A percentile compares a stretch with the other conserved stretches of the same genome.
These are phyloP conservation scores for Mechanitis messenoides DNA, from an alignment of 2,888 invertebrate genomes.

Conservation along the genomic window DNA sequence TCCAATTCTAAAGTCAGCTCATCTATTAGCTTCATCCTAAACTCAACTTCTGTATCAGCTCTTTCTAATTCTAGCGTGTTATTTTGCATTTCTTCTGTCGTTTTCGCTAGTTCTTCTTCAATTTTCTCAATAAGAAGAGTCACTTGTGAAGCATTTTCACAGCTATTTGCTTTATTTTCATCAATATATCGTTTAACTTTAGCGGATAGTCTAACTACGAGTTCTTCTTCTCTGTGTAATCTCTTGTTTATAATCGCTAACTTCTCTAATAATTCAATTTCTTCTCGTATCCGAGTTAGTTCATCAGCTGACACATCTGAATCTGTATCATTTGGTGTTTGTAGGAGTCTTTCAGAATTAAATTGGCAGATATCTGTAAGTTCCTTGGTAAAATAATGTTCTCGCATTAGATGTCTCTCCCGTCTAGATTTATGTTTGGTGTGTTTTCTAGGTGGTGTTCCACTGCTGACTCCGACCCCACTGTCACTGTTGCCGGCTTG, in stretches of 20 bases:
- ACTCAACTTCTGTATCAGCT: slow-evolving; percentile 72
- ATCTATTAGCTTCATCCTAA: slow-evolving; percentile 72
- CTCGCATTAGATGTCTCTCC: slow-evolving; percentile 72
- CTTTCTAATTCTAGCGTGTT: slow-evolving; percentile 69
- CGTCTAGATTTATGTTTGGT: slow-evolving; percentile 74
- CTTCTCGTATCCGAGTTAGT: slow-evolving; percentile 77
- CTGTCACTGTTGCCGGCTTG: slow-evolving; percentile 83
- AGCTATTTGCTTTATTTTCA: slow-evolving; percentile 69
- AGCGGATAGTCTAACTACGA: slow-evolving; percentile 80
- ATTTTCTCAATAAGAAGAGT: slow-evolving; percentile 69
- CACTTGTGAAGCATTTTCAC: slow-evolving; percentile 69
- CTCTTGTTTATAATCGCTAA: slow-evolving; percentile 84
- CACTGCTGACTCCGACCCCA: slow-evolving; percentile 81
- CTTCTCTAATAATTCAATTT: slow-evolving; percentile 84
- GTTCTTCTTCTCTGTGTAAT: slow-evolving; percentile 84
- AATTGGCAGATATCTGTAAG: slow-evolving; percentile 73
- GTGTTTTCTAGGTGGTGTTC: slow-evolving; percentile 74
- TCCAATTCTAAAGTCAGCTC: slow-evolving; percentile 73
- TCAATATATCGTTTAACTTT: slow-evolving; percentile 78
- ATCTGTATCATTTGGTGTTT: slow-evolving; percentile 65
- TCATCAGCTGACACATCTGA: slow-evolving; percentile 72
- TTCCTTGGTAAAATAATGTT: slow-evolving; percentile 75
- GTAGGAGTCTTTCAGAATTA: slow-evolving; percentile 66
- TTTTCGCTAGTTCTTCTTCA: slow-evolving; percentile 69
- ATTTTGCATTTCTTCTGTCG: slow-evolving; percentile 72